These are phyloP conservation scores for Junonia oenone DNA, from an alignment of 2,888 invertebrate genomes.

Conservation along the genomic window DNA sequence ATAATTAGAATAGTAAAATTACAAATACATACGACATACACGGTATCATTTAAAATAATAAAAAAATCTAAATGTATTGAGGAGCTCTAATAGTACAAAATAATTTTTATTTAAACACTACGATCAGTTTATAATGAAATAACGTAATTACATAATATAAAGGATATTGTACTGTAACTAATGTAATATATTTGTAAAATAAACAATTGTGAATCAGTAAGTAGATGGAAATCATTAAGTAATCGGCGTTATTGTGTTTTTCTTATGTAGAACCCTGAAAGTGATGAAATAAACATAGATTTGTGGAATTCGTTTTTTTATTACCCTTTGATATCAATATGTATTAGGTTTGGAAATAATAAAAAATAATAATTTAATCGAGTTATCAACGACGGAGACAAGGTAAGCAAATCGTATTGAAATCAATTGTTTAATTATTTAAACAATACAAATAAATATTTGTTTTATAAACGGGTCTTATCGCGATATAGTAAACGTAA, in stretches of 20 bases:
- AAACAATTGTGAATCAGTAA: constrained; percentile 9
- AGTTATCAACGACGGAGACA: too few species aligned
- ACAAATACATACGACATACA: not conserved
- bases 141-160: constrained; percentile 2
- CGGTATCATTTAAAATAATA: not conserved
- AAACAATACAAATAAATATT: too few species aligned
- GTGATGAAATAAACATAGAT: constrained; percentile 69
- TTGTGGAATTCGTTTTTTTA: constrained; percentile 43
- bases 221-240: constrained; percentile 9
- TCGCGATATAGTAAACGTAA: too few species aligned
- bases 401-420: too few species aligned
- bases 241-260: constrained; percentile 55
- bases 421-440: too few species aligned
- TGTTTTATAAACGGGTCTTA: too few species aligned
- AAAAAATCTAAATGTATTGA: not conserved
- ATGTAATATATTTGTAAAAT: constrained; percentile 21
- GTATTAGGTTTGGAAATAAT: too few species aligned
- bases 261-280: constrained; percentile 63
- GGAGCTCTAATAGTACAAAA: constrained; percentile 37
- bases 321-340: constrained; percentile 20
- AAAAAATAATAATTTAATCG: too few species aligned
- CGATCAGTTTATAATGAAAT: constrained; percentile 34
- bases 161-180: constrained; percentile 11
- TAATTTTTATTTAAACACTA: constrained; percentile 5
- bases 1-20: too few species aligned